Conservation (phyloP, 1,140 invertebrate genomes). For the Alviniconcha marisindica region DNA sequence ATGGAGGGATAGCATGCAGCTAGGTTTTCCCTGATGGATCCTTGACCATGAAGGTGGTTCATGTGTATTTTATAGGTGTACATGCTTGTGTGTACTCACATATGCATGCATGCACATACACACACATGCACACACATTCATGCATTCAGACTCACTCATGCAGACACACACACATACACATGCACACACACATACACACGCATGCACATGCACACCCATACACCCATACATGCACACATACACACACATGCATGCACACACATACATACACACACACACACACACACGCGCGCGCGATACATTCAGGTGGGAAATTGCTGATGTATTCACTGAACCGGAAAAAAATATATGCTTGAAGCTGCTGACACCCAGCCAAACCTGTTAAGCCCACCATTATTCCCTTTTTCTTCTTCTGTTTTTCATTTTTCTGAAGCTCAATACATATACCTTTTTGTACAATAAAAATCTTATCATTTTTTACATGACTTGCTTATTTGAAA, state of each 20-base stretch:
- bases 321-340: too few species aligned
- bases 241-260: neutral
- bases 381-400: too few species aligned
- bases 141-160: neutral
- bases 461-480: too few species aligned
- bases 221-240: slow-evolving; percentile 14
- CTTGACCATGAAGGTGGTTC: neutral
- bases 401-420: too few species aligned
- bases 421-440: too few species aligned
- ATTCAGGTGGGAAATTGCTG: too few species aligned
- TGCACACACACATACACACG: neutral
- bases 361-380: too few species aligned
- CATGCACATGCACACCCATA: neutral
- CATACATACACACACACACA: slow-evolving; percentile 5
- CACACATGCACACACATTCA: neutral
- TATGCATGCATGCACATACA: neutral
- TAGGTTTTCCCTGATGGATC: neutral
- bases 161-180: neutral
- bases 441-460: too few species aligned
- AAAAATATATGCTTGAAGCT: too few species aligned
- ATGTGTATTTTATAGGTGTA: neutral
- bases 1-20: too few species aligned
- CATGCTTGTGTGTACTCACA: neutral
- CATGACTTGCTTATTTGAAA: too few species aligned
- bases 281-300: slow-evolving; percentile 3